A percentile compares a stretch with the other conserved stretches of the same genome.
phyloP scores from a whole-genome alignment of 2,797 vertebrate species.

The Rhynchotus rufescens region DNA sequence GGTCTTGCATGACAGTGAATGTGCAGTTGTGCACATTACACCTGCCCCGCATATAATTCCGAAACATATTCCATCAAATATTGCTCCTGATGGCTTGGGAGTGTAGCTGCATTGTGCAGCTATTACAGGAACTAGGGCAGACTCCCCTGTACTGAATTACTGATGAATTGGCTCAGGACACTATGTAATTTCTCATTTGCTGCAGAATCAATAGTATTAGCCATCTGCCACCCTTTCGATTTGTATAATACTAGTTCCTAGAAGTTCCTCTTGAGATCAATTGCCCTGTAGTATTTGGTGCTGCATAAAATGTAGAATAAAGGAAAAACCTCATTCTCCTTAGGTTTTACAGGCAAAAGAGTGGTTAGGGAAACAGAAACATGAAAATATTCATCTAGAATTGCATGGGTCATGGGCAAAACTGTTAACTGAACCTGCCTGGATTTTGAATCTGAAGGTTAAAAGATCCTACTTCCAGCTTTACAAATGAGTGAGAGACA shows the following conservation, averaged over 20 bases:
- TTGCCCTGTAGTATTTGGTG: background rate
- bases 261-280: background rate
- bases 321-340: background rate
- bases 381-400: background rate
- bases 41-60: background rate
- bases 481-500: no score
- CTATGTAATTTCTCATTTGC: background rate
- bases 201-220: background rate
- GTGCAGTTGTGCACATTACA: background rate
- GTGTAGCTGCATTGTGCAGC: background rate
- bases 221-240: background rate
- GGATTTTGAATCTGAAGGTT: background rate
- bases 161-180: background rate
- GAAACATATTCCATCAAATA: background rate
- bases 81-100: background rate
- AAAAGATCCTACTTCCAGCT: no score
- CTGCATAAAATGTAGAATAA: background rate
- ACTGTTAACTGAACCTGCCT: background rate
- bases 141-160: background rate
- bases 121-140: background rate
- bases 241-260: background rate
- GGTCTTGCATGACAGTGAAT: background rate
- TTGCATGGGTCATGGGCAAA: fast-evolving
- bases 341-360: fast-evolving
- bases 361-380: background rate